These are phyloP conservation scores for Ursus arctos DNA, from an alignment of 2,113 vertebrate species.

Conservation along the genomic window DNA sequence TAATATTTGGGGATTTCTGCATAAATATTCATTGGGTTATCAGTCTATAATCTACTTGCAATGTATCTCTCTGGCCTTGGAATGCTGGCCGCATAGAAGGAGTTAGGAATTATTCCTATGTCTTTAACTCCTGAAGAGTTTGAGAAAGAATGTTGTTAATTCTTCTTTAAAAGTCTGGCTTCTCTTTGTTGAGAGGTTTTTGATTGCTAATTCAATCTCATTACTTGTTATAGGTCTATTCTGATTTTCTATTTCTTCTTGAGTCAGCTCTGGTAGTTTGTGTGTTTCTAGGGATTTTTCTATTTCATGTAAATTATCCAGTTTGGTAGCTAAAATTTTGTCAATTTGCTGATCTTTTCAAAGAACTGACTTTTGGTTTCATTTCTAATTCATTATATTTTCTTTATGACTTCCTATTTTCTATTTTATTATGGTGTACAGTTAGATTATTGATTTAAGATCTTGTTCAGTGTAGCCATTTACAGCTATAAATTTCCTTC, in stretches of 20 bases:
- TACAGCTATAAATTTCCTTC: background rate
- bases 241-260: background rate
- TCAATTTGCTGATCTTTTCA: background rate
- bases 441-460: background rate
- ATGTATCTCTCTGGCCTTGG: background rate
- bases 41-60: background rate
- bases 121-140: background rate
- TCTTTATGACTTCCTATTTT: background rate
- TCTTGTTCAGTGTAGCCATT: background rate
- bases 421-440: background rate
- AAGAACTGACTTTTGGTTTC: background rate
- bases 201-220: background rate
- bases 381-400: background rate
- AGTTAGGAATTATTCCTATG: background rate
- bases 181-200: background rate
- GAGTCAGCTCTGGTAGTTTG: background rate
- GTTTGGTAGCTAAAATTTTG: background rate
- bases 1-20: background rate
- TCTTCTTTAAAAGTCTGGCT: background rate
- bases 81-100: background rate
- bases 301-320: background rate
- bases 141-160: background rate
- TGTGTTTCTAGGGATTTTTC: background rate
- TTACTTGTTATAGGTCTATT: background rate
- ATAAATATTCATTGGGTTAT: background rate